phyloP scores from a whole-genome alignment of 2,113 vertebrate genomes.

The Addax nasomaculatus region DNA sequence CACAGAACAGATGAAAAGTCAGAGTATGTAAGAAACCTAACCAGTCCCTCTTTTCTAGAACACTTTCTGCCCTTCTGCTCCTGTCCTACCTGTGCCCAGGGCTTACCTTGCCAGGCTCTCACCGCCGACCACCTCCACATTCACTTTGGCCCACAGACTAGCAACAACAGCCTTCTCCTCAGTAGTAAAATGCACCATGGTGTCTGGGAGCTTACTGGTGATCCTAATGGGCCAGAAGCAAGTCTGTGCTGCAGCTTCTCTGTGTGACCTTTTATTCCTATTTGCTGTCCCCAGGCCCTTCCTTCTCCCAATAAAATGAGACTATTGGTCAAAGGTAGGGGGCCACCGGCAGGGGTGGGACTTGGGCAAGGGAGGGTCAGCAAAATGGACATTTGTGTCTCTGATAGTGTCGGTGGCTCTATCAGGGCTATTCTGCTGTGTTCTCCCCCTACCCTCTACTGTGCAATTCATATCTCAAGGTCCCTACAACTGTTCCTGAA shows the following conservation, averaged over 20 bases:
- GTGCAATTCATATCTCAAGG: neutral
- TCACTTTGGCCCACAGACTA: slow-evolving; percentile 62
- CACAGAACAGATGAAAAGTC: neutral
- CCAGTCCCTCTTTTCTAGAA: neutral
- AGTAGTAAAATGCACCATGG: neutral
- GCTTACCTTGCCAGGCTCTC: slow-evolving; percentile 71
- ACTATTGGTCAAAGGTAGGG: neutral
- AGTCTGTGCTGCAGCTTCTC: neutral
- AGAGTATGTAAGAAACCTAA: neutral
- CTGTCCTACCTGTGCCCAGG: accelerated
- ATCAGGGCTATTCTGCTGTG: neutral
- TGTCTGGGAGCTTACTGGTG: neutral
- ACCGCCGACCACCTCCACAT: neutral
- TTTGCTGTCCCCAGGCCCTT: neutral
- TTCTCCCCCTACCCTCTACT: neutral
- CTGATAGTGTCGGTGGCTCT: neutral
- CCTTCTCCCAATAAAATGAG: neutral
- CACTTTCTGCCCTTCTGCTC: neutral
- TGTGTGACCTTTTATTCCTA: neutral
- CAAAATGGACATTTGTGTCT: neutral
- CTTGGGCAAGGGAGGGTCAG: neutral
- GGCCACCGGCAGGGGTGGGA: neutral
- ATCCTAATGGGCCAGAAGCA: neutral
- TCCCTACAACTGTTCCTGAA: neutral
- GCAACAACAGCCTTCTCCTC: slow-evolving; percentile 72